Conservation (phyloP, 2,797 vertebrate genomes). For the Cirrhinus mrigala region DNA sequence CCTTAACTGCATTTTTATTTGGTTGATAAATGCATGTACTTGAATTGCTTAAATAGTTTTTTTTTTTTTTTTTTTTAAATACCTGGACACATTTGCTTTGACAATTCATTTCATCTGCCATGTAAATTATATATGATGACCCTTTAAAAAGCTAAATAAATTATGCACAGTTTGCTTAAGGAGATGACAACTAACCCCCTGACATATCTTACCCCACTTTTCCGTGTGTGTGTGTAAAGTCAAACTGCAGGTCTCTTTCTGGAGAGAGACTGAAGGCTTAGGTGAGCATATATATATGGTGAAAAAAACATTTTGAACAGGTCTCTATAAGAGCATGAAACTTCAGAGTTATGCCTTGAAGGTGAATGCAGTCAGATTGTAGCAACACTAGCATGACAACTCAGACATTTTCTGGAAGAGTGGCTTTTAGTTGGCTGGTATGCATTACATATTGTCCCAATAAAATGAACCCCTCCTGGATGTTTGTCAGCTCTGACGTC, state of each 20-base stretch:
- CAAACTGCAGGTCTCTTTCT: constrained; percentile 38
- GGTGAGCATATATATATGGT: constrained; percentile 13
- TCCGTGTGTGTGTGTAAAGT: neutral
- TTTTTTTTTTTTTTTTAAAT: neutral
- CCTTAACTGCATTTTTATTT: too few species aligned
- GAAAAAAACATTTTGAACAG: constrained; percentile 32
- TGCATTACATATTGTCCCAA: neutral
- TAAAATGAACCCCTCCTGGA: constrained; percentile 11
- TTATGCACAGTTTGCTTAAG: neutral
- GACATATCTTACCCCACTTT: neutral
- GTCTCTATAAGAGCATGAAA: constrained; percentile 56
- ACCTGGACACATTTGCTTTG: neutral
- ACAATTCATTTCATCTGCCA: neutral
- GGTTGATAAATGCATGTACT: too few species aligned
- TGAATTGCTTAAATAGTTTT: too few species aligned
- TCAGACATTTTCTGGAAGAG: neutral
- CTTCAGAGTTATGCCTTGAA: constrained; percentile 15
- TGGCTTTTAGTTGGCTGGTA: neutral
- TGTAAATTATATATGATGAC: neutral
- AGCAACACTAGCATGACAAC: neutral
- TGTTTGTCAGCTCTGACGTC: constrained; percentile 22
- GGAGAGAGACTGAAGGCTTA: constrained; percentile 35
- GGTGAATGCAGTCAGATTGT: constrained; percentile 27
- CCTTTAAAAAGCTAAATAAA: too few species aligned
- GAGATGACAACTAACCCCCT: neutral